phyloP scores from a whole-genome alignment of 2,797 vertebrate species.

The Pampus argenteus region DNA sequence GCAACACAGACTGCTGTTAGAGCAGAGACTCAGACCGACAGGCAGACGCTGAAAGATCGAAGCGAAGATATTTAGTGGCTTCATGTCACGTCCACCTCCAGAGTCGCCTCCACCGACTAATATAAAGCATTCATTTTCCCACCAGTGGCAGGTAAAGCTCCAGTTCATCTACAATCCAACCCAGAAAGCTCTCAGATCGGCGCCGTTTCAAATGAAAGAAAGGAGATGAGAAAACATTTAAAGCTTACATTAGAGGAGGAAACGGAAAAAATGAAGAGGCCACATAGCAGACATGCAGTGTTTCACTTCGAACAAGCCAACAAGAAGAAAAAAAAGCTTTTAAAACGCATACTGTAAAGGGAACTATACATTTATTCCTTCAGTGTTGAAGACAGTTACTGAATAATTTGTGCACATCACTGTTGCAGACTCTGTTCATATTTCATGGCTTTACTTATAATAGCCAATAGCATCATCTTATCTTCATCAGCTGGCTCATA shows the following conservation, averaged over 20 bases:
- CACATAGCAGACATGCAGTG: neutral
- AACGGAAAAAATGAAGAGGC: constrained; percentile 10
- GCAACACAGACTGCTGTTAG: constrained; percentile 26
- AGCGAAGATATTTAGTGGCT: constrained; percentile 5
- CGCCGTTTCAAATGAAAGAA: constrained; percentile 16
- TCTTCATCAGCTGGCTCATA: constrained; percentile 9
- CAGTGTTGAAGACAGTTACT: constrained; percentile 8
- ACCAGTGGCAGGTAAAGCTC: constrained; percentile 13
- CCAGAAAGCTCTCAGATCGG: constrained; percentile 11
- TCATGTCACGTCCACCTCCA: constrained; percentile 16
- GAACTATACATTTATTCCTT: neutral
- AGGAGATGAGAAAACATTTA: constrained; percentile 13
- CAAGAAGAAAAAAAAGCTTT: constrained; percentile 4
- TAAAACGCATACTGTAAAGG: neutral
- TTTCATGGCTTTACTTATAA: constrained; percentile 11
- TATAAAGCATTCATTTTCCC: constrained; percentile 22
- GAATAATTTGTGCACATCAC: constrained; percentile 16
- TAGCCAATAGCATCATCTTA: neutral
- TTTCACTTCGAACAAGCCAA: constrained; percentile 5
- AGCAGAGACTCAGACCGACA: constrained; percentile 2
- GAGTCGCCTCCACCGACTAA: neutral
- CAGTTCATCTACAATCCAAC: constrained; percentile 29
- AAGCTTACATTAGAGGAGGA: constrained; percentile 16
- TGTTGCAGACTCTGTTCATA: neutral
- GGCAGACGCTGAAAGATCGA: constrained; percentile 16